phyloP scores from a whole-genome alignment of 2,888 invertebrate species.

The Lasius fuliginosus region DNA sequence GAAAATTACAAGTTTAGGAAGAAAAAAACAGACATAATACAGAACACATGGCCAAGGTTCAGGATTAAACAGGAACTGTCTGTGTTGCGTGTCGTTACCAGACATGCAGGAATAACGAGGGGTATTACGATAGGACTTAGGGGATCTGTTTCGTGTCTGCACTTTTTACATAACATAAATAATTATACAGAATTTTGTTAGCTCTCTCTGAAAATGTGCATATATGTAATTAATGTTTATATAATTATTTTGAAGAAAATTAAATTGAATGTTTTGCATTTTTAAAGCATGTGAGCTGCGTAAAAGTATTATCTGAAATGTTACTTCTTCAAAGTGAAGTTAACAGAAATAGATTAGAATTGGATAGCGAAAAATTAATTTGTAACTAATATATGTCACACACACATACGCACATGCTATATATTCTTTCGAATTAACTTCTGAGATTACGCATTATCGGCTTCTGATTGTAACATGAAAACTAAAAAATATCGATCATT shows the following conservation, averaged over 20 bases:
- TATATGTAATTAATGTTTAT: neutral
- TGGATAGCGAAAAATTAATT: neutral
- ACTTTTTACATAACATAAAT: neutral
- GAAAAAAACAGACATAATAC: slow-evolving; percentile 17
- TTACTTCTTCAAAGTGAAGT: neutral
- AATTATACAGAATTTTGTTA: neutral
- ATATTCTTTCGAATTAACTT: neutral
- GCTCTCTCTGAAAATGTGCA: neutral
- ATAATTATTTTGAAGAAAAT: neutral
- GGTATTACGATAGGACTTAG: slow-evolving; percentile 20
- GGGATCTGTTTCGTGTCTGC: slow-evolving; percentile 17
- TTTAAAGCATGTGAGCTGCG: neutral
- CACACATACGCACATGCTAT: too few species aligned
- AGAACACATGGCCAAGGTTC: slow-evolving; percentile 47
- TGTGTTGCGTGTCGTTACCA: slow-evolving; percentile 46
- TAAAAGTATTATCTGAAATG: neutral
- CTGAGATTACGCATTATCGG: neutral
- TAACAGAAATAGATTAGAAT: neutral
- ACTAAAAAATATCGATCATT: neutral
- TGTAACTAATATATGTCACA: neutral
- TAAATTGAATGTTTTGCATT: neutral
- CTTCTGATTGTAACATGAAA: neutral
- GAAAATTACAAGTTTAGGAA: slow-evolving; percentile 27
- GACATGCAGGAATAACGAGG: slow-evolving; percentile 44
- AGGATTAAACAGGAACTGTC: slow-evolving; percentile 34